Base-by-base conservation (phyloP, 2,888 invertebrate genomes). In the Cepaea hortensis region DNA sequence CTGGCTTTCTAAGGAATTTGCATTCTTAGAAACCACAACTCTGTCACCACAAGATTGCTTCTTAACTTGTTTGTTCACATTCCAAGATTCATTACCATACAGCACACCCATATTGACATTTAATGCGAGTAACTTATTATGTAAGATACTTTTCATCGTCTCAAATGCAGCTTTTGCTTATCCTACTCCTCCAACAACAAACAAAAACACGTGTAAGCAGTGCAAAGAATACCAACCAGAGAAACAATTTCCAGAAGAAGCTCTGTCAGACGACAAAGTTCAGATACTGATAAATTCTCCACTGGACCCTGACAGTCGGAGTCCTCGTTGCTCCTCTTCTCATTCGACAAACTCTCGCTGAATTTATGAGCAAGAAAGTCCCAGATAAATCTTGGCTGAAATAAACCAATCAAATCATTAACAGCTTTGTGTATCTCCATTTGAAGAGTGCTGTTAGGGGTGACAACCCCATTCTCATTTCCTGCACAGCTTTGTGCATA, bases 301-400 rank as follows among this genome's bases (percentile, higher is more conserved):
- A n/a, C 76, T 6, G n/a, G 23, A n/a, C 77, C 70, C 0, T 84
- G 48, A 6, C 55, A 23, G 18, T 23, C 50, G 3, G 61, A 75
- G 3, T 18, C 20, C 9, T 75, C 79, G 18, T 84, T 80, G n/a
- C 79, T 80, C n/a, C 77, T 77, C 65, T 86, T 84, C 11, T 87
- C 89, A 90, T 93, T 94, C 7, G 93, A 90, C 62, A 86, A 82
- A 83, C 92, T 91, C 55, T 55, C 55, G 9, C 55, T 55, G 91
- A 95, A 95, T 88, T 93, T 92, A 7, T 94, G 91, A 0, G 93
- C 94, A 90, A 97, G 96, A 92, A 96, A 97, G 89, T 96, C 96
- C 98, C 98, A 98, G 85, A 98, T 96, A 92, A 97, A 98, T 87
- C 96, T 96, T 23, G 97, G 96, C 92, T 97, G 97, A 88, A 98